Evolutionary conservation across 1,140 invertebrate genomes (phyloP), one percentile per base, ranked within the genome.

Genomic region (Theocolax elegans): DNA sequence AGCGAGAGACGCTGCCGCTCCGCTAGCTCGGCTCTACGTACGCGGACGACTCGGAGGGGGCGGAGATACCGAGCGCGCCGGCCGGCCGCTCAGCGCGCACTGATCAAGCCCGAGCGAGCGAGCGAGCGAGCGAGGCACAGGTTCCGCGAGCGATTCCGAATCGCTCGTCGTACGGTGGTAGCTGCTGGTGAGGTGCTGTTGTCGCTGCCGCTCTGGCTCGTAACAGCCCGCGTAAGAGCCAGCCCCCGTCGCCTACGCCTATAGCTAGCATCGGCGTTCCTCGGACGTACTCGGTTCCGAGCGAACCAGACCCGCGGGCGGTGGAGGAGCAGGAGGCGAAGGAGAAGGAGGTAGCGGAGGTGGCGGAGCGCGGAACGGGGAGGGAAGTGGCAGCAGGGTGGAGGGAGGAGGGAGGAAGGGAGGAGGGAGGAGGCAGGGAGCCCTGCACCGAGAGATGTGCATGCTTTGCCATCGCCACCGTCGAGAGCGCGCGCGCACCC

Each of bases 11-110:
- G n/a, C n/a, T n/a, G n/a, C n/a, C n/a, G n/a, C n/a, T n/a, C n/a
- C n/a, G n/a, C n/a, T n/a, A n/a, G n/a, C n/a, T n/a, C n/a, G n/a
- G n/a, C n/a, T n/a, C n/a, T n/a, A n/a, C n/a, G n/a, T n/a, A n/a
- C n/a, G n/a, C n/a, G n/a, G n/a, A n/a, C n/a, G n/a, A n/a, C n/a
- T n/a, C n/a, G n/a, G n/a, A n/a, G n/a, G n/a, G n/a, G n/a, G n/a
- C n/a, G n/a, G n/a, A n/a, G n/a, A n/a, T n/a, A n/a, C n/a, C 58
- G 48, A 56, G 76, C 78, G 75, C 75, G 77, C 81, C 81, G 78
- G 79, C 79, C 81, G 81, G 80, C 76, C 76, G 80, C 77, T 78
- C 69, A 76, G 72, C 79, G 77, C 76, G 75, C 80, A 82, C 81
- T 82, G 81, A 79, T 70, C 59, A 42, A 67, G 63, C 38, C 25